Evolutionary conservation across 1,140 invertebrate genomes (phyloP).

Genomic region (Drosophila insularis): DNA sequence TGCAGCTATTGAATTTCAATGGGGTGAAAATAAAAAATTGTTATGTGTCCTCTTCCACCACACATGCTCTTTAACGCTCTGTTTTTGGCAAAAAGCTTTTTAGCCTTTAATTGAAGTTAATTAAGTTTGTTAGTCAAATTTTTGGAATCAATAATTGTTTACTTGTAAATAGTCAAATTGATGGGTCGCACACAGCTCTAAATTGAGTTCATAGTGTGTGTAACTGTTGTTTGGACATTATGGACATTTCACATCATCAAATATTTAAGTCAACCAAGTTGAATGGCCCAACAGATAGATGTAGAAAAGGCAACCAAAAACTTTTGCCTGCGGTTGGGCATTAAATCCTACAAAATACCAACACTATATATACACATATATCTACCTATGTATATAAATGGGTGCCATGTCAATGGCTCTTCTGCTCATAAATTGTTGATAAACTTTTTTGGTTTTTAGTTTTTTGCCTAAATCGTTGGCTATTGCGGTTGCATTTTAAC

Average conservation of each 20-base stretch:
- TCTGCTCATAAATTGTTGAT: conserved; percentile 51
- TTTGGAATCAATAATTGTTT: not conserved
- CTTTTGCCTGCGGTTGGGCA: conserved; percentile 41
- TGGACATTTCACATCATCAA: conserved; percentile 52
- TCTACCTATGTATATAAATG: not conserved
- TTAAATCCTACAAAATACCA: conserved; percentile 54
- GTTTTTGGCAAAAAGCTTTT: conserved; percentile 18
- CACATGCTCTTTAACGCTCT: conserved; percentile 28
- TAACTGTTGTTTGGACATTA: not conserved
- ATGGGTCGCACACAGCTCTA: not conserved
- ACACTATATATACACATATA: conserved; percentile 18
- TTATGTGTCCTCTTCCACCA: conserved; percentile 31
- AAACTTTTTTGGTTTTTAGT: conserved; percentile 18
- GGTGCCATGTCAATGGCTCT: conserved; percentile 26
- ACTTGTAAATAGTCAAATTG: conserved; percentile 32
- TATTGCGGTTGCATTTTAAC: conserved; percentile 2
- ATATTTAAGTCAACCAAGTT: conserved; percentile 47
- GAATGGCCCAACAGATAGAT: conserved; percentile 20
- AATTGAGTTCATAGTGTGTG: no score
- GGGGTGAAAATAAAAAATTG: conserved; percentile 45
- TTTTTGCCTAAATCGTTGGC: not conserved
- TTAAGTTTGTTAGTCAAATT: conserved; percentile 37
- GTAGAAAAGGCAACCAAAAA: conserved; percentile 21
- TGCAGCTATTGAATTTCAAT: conserved; percentile 67
- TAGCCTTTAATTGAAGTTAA: conserved; percentile 48